Evolutionary conservation across 2,888 invertebrate species (phyloP).

Genomic region (Trilocha varians): DNA sequence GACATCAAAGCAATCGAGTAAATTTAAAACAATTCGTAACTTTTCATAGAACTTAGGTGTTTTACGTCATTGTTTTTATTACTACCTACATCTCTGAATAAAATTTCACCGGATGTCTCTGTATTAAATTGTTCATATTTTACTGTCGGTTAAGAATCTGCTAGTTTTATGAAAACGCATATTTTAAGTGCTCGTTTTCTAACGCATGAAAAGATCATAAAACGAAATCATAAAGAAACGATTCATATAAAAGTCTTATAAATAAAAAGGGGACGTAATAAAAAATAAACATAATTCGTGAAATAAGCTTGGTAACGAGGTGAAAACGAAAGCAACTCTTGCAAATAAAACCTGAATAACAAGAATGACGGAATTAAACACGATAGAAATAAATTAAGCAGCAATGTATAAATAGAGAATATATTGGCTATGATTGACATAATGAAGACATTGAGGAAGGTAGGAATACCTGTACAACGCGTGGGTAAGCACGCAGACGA

Average conservation of each 20-base stretch:
- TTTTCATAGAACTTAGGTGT: too few species aligned
- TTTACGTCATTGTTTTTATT: too few species aligned
- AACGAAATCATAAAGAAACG: not conserved
- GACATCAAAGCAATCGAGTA: too few species aligned
- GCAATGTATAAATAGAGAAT: slow-evolving; percentile 28
- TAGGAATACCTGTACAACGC: slow-evolving; percentile 38
- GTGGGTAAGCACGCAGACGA: slow-evolving; percentile 34
- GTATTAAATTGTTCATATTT: too few species aligned
- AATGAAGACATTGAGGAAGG: slow-evolving; percentile 19
- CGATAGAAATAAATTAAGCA: slow-evolving; percentile 33
- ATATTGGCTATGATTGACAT: slow-evolving; percentile 26
- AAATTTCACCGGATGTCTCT: too few species aligned
- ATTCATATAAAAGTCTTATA: slow-evolving; percentile 10
- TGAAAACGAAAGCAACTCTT: slow-evolving; percentile 8
- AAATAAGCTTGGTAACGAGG: not conserved
- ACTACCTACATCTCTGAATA: too few species aligned
- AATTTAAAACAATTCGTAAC: too few species aligned
- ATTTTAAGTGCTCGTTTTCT: not conserved
- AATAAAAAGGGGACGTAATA: slow-evolving; percentile 12
- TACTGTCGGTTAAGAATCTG: not conserved
- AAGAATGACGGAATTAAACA: slow-evolving; percentile 1
- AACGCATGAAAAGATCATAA: not conserved
- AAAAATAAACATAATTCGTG: not conserved
- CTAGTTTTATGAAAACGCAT: not conserved
- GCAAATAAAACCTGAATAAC: slow-evolving; percentile 10